Evolutionary conservation across 2,113 vertebrate species (phyloP), one percentile per base, ranked within the genome.

Genomic region (Chaetodon auriga): DNA sequence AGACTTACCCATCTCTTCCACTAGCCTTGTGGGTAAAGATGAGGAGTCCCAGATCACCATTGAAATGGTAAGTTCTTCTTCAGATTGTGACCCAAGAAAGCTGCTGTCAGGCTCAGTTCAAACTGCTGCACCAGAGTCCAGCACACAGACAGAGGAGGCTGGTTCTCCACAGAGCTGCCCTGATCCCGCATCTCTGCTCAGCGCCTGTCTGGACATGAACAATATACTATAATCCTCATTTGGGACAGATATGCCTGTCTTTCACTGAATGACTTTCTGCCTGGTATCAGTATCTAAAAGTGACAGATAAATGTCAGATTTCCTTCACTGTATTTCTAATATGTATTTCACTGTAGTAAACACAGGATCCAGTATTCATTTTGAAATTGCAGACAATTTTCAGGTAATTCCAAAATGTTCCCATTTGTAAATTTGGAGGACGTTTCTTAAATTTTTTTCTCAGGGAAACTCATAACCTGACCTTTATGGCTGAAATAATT

Each of bases 1-100:
- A 0, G 97, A 97, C 78, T 94, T 95, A 77, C 94, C 96, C 0
- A 87, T 82, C 93, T 91, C 81, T 87, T 92, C 88, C 25, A 87
- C 78, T n/a, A 93, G 80, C 81, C 55, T 84, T 48, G 54, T 85
- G 81, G 76, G 87, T 4, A 78, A 93, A 76, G 92, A 93, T 53
- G 89, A 14, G 79, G 94, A 81, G 68, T 82, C 82, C 0, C 82
- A 75, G 71, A 75, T 81, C 21, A 23, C 75, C 4, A 38, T 84
- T 6, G 85, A 92, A n/a, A 91, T 92, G 55, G 91, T 91, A 13
- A 86, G 89, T 80, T 87, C 92, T 21, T 75, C 87, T n/a, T 81
- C 80, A 23, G 87, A 74, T 18, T 80, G 81, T 8, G 91, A 92
- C 64, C 45, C 63, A 11, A 78, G 38, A 0, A 58, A 36, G n/a